Evolutionary conservation across 2,797 vertebrate genomes (phyloP).

Genomic region (Chiloscyllium punctatum): DNA sequence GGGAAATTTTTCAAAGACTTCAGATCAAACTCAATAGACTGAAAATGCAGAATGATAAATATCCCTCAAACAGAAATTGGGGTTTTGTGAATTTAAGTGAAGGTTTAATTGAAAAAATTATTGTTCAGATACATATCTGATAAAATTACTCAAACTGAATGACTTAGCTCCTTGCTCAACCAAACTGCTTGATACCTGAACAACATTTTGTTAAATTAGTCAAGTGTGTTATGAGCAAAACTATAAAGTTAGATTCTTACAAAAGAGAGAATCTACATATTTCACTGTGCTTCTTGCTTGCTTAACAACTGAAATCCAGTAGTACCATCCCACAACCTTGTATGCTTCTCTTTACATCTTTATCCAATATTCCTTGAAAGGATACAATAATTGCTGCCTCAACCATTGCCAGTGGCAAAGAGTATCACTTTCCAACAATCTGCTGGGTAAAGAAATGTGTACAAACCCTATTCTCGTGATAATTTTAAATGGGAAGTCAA

Average conservation of each 20-base stretch:
- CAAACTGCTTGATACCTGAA: neutral
- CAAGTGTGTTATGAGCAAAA: neutral
- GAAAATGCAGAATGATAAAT: neutral
- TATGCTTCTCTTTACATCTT: neutral
- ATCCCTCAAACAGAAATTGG: neutral
- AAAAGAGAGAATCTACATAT: neutral
- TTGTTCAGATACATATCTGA: neutral
- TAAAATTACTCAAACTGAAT: neutral
- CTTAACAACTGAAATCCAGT: neutral
- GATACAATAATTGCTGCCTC: neutral
- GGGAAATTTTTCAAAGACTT: neutral
- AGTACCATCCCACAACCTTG: neutral
- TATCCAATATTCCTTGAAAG: neutral
- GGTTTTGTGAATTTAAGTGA: neutral
- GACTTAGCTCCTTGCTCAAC: neutral
- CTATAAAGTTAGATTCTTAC: neutral
- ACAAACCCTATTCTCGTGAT: neutral
- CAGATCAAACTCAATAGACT: neutral
- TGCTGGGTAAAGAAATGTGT: neutral
- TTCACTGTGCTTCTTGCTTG: neutral
- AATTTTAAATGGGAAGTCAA: neutral
- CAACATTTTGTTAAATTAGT: neutral
- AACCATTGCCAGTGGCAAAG: neutral
- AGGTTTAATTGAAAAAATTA: neutral
- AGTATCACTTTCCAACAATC: neutral